Base-by-base conservation (phyloP, 2,113 vertebrate genomes). In the Nothoprocta pentlandii region DNA sequence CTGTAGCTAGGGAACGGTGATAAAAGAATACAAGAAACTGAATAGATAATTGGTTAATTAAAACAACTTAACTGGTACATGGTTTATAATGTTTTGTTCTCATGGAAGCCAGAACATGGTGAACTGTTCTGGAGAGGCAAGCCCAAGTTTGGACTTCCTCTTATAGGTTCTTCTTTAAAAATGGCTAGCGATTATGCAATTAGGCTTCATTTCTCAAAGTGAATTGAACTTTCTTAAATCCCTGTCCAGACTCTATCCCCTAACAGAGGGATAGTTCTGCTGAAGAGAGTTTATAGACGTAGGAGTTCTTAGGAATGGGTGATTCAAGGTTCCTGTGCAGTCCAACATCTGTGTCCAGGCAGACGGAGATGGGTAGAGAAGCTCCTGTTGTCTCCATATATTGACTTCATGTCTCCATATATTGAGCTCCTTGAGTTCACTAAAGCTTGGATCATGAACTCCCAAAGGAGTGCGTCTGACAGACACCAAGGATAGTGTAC, bases 41-140 rank as follows among this genome's bases (percentile, higher is more conserved):
- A 94, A 92, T 79, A 93, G 92, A 95, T 93, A 96, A 95, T 96
- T 87, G 91, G 91, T 94, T 95, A 94, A 95, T 96, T 96, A 95
- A 95, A 96, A 76, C 86, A 86, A 93, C 88, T 96, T 94, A 87
- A 93, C 91, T 85, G 91, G 77, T 89, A 89, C 64, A 74, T 86
- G 74, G 80, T 76, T 94, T 94, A 92, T 95, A 93, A 92, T 89
- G 84, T 61, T 89, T 87, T 96, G 92, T 93, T 95, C 89, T 95
- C 58, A 21, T 69, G 16, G 90, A 93, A 90, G 74, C 86, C 77
- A 56, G 94, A 94, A 79, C 75, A 85, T 90, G 92, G 92, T 68
- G 92, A 93, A 76, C 89, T 53, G 61, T 86, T 95, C 78, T 61
- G 74, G 84, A 75, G 86, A 93, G 91, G 92, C 94, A 87, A 94